A percentile compares a stretch with the other conserved stretches of the same genome.
Evolutionary conservation across 2,797 vertebrate species (phyloP).

Genomic region (Poecilia gillii): DNA sequence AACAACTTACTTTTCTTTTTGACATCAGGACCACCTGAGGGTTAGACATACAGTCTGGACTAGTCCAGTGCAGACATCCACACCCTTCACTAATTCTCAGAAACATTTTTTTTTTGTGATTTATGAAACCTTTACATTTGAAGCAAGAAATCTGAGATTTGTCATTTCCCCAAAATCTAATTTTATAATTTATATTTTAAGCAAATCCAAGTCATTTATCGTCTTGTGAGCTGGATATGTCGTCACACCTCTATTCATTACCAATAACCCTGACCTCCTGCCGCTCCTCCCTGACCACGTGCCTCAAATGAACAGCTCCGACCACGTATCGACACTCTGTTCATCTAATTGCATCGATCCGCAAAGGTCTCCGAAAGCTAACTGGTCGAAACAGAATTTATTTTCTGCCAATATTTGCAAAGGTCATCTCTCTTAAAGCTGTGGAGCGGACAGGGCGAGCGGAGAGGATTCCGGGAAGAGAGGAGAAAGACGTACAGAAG

Average conservation of each 20-base stretch:
- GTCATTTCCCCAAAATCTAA: neutral
- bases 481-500: slow-evolving; percentile 15
- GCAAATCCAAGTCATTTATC: neutral
- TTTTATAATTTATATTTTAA: neutral
- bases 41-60: neutral
- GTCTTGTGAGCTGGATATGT: neutral
- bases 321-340: slow-evolving; percentile 74
- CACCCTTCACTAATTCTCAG: neutral
- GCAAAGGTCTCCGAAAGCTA: slow-evolving; percentile 82
- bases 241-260: slow-evolving; percentile 43
- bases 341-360: slow-evolving; percentile 83
- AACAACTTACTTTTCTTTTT: neutral
- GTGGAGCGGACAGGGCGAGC: slow-evolving; percentile 41
- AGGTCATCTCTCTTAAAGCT: slow-evolving; percentile 82
- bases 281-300: slow-evolving; percentile 39
- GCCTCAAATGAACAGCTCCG: slow-evolving; percentile 44
- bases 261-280: slow-evolving; percentile 69
- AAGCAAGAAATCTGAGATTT: neutral
- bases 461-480: slow-evolving; percentile 30
- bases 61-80: neutral
- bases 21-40: neutral
- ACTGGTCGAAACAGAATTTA: slow-evolving; percentile 85
- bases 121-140: neutral
- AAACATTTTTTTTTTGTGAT: neutral
- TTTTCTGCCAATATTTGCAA: slow-evolving; percentile 85